These are phyloP conservation scores for Phanerotoma sp. DNA, from an alignment of 2,888 invertebrate species.

Conservation along the genomic window DNA sequence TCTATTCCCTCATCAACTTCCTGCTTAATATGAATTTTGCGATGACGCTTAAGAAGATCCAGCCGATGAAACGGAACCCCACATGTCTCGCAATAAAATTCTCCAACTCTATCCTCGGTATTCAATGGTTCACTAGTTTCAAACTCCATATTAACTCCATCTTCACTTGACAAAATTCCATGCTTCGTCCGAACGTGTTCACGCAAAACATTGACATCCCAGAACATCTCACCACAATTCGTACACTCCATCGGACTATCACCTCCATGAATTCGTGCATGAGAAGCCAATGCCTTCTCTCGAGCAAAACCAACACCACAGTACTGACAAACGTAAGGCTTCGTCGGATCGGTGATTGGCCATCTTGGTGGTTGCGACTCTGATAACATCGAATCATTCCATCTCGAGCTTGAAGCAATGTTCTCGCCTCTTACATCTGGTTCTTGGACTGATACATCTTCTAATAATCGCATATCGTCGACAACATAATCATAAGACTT, in stretches of 20 bases:
- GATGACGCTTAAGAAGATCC: slow-evolving; percentile 73
- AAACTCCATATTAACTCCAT: slow-evolving; percentile 46
- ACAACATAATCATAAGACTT: slow-evolving; percentile 49
- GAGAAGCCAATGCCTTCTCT: slow-evolving; percentile 79
- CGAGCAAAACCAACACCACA: slow-evolving; percentile 78
- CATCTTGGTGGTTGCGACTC: slow-evolving; percentile 51
- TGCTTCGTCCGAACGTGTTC: slow-evolving; percentile 67
- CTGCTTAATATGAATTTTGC: slow-evolving; percentile 56
- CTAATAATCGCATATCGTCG: slow-evolving; percentile 59
- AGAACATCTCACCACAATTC: slow-evolving; percentile 80
- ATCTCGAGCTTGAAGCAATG: slow-evolving; percentile 59
- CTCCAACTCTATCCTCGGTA: slow-evolving; percentile 64
- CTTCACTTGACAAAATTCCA: slow-evolving; percentile 49
- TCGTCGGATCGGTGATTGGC: slow-evolving; percentile 69
- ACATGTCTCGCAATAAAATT: slow-evolving; percentile 71
- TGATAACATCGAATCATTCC: slow-evolving; percentile 43
- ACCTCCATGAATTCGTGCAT: slow-evolving; percentile 75
- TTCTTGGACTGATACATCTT: slow-evolving; percentile 56
- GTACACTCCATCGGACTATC: slow-evolving; percentile 80
- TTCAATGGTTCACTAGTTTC: slow-evolving; percentile 62
- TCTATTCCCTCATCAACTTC: slow-evolving; percentile 46
- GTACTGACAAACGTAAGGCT: slow-evolving; percentile 79
- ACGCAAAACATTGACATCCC: slow-evolving; percentile 65
- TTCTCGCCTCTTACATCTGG: slow-evolving; percentile 45
- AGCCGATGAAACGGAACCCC: slow-evolving; percentile 78